Evolutionary conservation across 2,113 vertebrate genomes (phyloP), one percentile per base, ranked within the genome.

Genomic region (Cephalophus harveyi): DNA sequence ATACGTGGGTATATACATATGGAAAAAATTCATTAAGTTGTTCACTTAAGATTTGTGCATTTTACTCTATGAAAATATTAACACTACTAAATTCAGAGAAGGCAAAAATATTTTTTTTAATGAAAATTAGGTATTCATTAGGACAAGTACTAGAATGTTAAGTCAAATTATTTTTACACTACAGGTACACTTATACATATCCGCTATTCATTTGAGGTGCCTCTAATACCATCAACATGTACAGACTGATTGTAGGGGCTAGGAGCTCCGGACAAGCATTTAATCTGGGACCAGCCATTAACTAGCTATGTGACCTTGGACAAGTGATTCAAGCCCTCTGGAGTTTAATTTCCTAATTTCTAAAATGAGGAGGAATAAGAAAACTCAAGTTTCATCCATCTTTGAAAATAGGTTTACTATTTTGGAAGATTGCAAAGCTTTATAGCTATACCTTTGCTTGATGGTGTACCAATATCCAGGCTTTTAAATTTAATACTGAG

Each of bases 401-500:
- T 94, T 90, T 36, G 81, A 90, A 96, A 81, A 87, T 30, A 92
- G 46, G 33, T 74, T 95, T 89, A 57, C 59, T 86, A 40, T 88
- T 96, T 95, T 62, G 33, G 64, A 94, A 91, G 40, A 91, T 25
- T 85, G 83, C 33, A 79, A 86, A 88, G 2, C 28, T 97, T 94
- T 96, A 36, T 43, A 85, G 92, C 59, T 82, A 17, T 40, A 59
- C 12, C 13, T 95, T 94, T 94, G 76, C 87, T 84, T 88, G 17
- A 92, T 48, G 21, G 17, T 92, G 48, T 33, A 54, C 48, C 91
- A 93, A 62, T 62, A 15, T 71, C 43, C 46, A 79, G 28, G 36
- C 55, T 96, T 93, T 91, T 76, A 94, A 94, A 96, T 78, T 94
- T 57, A 94, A 43, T 91, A 59, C 52, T 90, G 59, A 92, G 55